Base-by-base conservation (phyloP, 2,113 vertebrate genomes). In the Rhodinocichla rosea region DNA sequence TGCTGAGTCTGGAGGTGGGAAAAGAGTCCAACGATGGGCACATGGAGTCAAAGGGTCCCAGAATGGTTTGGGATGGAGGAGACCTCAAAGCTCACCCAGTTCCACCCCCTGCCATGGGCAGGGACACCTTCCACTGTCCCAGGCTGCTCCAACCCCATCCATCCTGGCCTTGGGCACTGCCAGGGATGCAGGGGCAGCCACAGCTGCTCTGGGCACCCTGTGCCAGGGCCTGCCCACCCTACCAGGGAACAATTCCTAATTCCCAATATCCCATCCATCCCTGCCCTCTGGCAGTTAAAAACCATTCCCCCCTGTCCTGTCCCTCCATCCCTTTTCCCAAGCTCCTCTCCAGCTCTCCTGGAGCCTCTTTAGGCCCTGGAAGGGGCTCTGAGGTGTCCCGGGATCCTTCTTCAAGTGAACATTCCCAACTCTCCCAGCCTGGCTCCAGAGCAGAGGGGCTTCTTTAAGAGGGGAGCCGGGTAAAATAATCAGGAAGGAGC, bases 81-180 rank as follows among this genome's bases (percentile, higher is more conserved):
- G 3, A 53, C 45, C 3, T 27, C 18, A 17, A 74, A 75, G 11
- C 3, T 1, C 12, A 24, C 24, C 53, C 33, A 4, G 5, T 39
- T 0, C 15, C 19, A 37, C 6, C 42, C 39, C 4, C 20, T 65
- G 44, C 59, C 59, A 28, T 7, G 15, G 20, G 22, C 26, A 50
- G 59, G 15, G 27, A 80, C 37, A 44, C 4, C 17, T 74, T 0
- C 52, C 44, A 37, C 15, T 5, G 0, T 7, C 22, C 44, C 68
- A 74, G 42, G 12, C 0, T 13, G 50, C 32, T 81, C 67, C 76
- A 15, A 59, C 14, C 17, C 37, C 27, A 44, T 77, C 53, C 45
- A 44, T 0, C 37, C 52, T 59, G 59, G 44, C 22, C 40, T 65
- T 3, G 77, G 15, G 1, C 32, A 52, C 2, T 81, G 0, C 44